Base-by-base conservation (phyloP, 2,113 vertebrate genomes). In the Steatornis caripensis region DNA sequence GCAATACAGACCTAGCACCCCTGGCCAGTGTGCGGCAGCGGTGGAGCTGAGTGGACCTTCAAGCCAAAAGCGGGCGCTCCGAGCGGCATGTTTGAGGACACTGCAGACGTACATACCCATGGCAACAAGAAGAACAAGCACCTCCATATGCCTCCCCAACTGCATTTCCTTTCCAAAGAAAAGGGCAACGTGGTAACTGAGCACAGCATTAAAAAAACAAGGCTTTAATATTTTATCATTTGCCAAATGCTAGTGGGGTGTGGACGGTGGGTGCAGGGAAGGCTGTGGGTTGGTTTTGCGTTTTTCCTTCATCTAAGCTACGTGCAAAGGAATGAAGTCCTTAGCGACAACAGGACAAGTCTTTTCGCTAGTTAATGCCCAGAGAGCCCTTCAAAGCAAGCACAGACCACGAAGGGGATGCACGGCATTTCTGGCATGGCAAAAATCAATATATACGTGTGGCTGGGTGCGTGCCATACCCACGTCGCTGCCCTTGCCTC, bases 91-190 rank as follows among this genome's bases (percentile, higher is more conserved):
- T 74, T 30, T 62, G 72, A 84, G 83, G 84, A 58, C 77, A 20
- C 71, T 16, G 72, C 89, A 93, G 94, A n/a, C n/a, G n/a, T n/a
- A 54, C 87, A 96, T 76, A 93, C 95, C 95, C 95, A 95, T 76
- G 86, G 94, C 94, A 96, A 97, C 94, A 10, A 95, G 94, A 96
- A 96, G 93, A 97, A 97, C 94, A 93, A 97, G 96, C 83, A 55
- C 88, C 84, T 95, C 95, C 96, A 92, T 94, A 86, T 93, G 93
- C 78, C 83, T 90, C 66, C 89, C 92, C 90, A 87, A 82, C 92
- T 79, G 95, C 84, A 64, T 55, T 84, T 83, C 81, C 81, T 76
- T 89, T 66, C 93, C 86, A 96, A 91, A 94, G 88, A 96, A 94
- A 95, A 95, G 93, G 95, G 78, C 95, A 97, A 89, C 57, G 57